Evolutionary conservation across 2,888 invertebrate species (phyloP), one percentile per base, ranked within the genome.

Genomic region (Parnassius smintheus): DNA sequence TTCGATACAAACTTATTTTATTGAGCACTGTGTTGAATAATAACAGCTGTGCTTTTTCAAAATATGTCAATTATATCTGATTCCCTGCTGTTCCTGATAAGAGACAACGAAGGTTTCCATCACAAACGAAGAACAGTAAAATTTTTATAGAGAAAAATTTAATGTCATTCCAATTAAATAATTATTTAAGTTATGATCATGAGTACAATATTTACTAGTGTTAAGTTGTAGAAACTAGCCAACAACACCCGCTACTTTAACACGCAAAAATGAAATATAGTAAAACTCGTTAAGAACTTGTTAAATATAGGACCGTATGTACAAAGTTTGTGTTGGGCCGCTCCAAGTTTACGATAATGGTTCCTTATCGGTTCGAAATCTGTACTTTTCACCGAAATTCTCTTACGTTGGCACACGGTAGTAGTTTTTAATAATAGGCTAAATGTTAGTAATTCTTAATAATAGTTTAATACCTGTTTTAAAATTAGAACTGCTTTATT

Each of bases 401-500:
- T 86, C 85, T 85, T 88, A 85, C 80, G 82, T 83, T 83, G 83
- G 83, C 83, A 80, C 83, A 88, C 87, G 18, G 18, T 18, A 18
- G 18, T 18, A 18, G 18, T 18, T 18, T 18, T 18, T 18, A 18
- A 18, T 18, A 18, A 18, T 18, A 18, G 18, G 18, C 18, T 18
- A 18, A 18, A 18, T 18, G 18, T 18, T 18, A 18, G 18, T 18
- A 18, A 18, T 18, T 18, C 18, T 18, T 18, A 18, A 18, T 18
- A 18, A 18, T 18, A 18, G 18, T 18, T 18, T 18, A 18, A 18
- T 18, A 18, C 18, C 18, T 18, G 0, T 18, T 18, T 18, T 18
- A 18, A 18, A 18, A 18, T 18, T 18, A 18, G 18, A 18, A 18
- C 18, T 18, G 1, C 1, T 18, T 18, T 18, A 18, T 18, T 18